Base-by-base conservation (phyloP, 2,888 invertebrate genomes). In the Orthosia incerta region DNA sequence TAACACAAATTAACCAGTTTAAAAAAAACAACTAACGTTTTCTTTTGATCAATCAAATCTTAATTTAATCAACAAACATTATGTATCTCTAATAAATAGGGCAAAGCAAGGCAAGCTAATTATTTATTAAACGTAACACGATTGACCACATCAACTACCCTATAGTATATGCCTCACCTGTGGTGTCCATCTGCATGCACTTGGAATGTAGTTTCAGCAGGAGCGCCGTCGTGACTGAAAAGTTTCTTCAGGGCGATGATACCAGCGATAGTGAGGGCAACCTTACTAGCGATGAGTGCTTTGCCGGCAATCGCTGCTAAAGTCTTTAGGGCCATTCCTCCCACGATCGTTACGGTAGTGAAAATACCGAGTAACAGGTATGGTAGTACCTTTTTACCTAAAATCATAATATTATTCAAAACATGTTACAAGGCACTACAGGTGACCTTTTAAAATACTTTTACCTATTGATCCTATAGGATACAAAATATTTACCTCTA, bases 191-290 rank as follows among this genome's bases (percentile, higher is more conserved):
- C 97, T 81, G 97, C 97, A 88, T 97, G 97, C 66, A 98, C 97
- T 92, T 97, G 97, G 94, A 97, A 97, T 82, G 97, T 97, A 61
- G 97, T 97, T 90, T 97, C 97, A 80, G 97, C 97, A 77, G 97
- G 96, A 79, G 96, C 94, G 82, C 96, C 94, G 83, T 97, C 97
- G 82, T 97, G 97, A 78, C 97, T 97, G 94, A 98, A 97, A 82
- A 98, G 95, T 91, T 98, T 98, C 95, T 97, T 98, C 85, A 98
- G 93, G 31, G 97, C 97, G 86, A 98, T 97, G 74, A 98, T 97
- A 70, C 97, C 97, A 78, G 98, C 97, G 86, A 98, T 97, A 76
- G 98, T 97, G 74, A 98, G 92, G 3, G 98, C 98, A 63, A 98
- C 97, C 91, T 98, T 98, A 91, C 97, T 97, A 84, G 98, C 97